Conservation (phyloP, 2,113 vertebrate species). For the Cryptoleucopteryx plumbea region DNA sequence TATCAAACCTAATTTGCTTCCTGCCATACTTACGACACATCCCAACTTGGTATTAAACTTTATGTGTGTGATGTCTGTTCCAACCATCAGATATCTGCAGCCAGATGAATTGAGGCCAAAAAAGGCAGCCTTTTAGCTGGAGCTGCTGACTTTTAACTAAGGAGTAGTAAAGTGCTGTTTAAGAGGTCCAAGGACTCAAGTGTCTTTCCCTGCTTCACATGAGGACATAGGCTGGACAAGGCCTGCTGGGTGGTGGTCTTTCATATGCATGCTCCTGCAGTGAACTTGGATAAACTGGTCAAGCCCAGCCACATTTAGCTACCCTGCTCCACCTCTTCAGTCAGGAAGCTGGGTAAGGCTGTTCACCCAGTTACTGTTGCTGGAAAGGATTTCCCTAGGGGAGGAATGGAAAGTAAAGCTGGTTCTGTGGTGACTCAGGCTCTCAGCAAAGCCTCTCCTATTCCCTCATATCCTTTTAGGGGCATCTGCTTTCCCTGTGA, state of each 20-base stretch:
- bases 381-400: not conserved
- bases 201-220: not conserved
- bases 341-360: not conserved
- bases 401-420: slow-evolving; percentile 3
- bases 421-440: slow-evolving; percentile 42
- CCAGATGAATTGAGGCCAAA: not conserved
- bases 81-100: not conserved
- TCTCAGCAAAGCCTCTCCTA: slow-evolving; percentile 22
- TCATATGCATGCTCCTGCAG: not conserved
- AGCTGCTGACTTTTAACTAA: not conserved
- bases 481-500: slow-evolving; percentile 64
- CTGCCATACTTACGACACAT: not conserved
- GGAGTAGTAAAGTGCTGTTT: not conserved
- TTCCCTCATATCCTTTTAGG: slow-evolving; percentile 47
- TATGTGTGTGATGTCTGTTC: not conserved
- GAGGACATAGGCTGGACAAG: not conserved
- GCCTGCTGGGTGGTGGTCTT: not conserved
- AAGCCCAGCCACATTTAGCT: not conserved
- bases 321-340: not conserved
- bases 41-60: not conserved
- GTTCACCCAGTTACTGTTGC: not conserved
- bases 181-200: not conserved
- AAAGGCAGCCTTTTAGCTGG: not conserved
- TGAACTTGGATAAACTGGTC: not conserved
- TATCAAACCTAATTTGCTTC: not conserved